phyloP scores from a whole-genome alignment of 2,797 vertebrate species.

The Kryptolebias ocellatus region DNA sequence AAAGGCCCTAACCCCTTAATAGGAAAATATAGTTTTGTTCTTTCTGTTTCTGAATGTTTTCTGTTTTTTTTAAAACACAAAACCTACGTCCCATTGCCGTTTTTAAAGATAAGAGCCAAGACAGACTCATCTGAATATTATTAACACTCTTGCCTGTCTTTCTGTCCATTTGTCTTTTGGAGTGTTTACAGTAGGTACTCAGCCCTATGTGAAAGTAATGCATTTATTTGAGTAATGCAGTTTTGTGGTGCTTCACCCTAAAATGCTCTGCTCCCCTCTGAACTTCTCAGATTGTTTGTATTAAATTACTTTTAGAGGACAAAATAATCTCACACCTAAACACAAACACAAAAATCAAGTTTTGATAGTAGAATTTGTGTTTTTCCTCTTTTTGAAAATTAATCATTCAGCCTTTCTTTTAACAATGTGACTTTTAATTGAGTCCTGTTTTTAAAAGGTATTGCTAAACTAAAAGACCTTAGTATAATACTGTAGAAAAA shows the following conservation, averaged over 20 bases:
- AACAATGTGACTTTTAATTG: too few species aligned
- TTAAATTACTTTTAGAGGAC: neutral
- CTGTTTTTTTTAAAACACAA: conserved; percentile 11
- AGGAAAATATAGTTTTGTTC: conserved; percentile 19
- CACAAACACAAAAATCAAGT: too few species aligned
- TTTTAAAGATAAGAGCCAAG: conserved; percentile 64
- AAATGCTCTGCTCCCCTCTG: neutral
- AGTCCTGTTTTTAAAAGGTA: too few species aligned
- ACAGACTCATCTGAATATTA: conserved; percentile 58
- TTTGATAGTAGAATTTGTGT: too few species aligned
- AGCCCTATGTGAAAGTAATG: conserved; percentile 1
- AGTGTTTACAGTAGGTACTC: conserved; percentile 9
- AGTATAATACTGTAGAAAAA: too few species aligned
- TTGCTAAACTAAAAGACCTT: too few species aligned
- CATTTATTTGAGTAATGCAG: conserved; percentile 1
- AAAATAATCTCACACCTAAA: neutral
- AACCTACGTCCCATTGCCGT: conserved; percentile 34
- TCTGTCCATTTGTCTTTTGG: conserved; percentile 8
- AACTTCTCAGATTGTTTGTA: too few species aligned
- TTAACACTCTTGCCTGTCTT: conserved; percentile 16
- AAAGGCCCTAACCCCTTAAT: too few species aligned
- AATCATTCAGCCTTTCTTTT: too few species aligned
- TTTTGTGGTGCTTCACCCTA: neutral
- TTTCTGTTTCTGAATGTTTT: conserved; percentile 25
- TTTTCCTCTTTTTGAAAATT: too few species aligned